These are phyloP conservation scores for Pinctada fucata DNA, from an alignment of 2,888 invertebrate species.

Conservation along the genomic window DNA sequence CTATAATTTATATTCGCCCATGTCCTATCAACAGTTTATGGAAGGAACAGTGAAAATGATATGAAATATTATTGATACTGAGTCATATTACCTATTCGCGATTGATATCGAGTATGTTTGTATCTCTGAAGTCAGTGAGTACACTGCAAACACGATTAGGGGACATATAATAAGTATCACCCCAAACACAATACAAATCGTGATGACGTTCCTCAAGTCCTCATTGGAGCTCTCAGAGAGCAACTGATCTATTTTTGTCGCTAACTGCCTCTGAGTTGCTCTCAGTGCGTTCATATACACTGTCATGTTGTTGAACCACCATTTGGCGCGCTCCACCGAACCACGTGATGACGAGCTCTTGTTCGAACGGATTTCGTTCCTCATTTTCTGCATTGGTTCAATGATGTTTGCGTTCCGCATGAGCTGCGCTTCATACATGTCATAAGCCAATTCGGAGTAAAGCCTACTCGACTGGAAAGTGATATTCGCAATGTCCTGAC, in stretches of 20 bases:
- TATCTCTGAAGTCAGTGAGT: conserved; percentile 65
- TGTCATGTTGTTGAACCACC: conserved; percentile 66
- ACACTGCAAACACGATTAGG: conserved; percentile 66
- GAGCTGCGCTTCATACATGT: conserved; percentile 47
- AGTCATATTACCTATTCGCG: conserved; percentile 69
- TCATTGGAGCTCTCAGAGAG: conserved; percentile 50
- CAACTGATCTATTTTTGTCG: conserved; percentile 52
- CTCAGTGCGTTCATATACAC: conserved; percentile 52
- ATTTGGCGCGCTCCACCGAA: conserved; percentile 51
- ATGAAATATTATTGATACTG: no score
- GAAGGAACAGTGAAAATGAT: no score
- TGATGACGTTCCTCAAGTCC: conserved; percentile 59
- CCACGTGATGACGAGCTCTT: conserved; percentile 40
- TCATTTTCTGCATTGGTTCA: conserved; percentile 42
- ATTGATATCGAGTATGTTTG: conserved; percentile 68
- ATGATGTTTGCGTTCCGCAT: conserved; percentile 27
- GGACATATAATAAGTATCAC: conserved; percentile 65
- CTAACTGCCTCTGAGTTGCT: conserved; percentile 54
- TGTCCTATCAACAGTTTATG: no score
- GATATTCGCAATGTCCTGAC: conserved; percentile 56
- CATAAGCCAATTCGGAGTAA: conserved; percentile 53
- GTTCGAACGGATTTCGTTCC: conserved; percentile 52
- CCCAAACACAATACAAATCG: conserved; percentile 62
- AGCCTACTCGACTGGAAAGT: conserved; percentile 55
- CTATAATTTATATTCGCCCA: no score